A percentile compares a stretch with the other conserved stretches of the same genome.
These are phyloP conservation scores for Lithophane socia DNA, from an alignment of 2,888 invertebrate genomes.

Conservation along the genomic window DNA sequence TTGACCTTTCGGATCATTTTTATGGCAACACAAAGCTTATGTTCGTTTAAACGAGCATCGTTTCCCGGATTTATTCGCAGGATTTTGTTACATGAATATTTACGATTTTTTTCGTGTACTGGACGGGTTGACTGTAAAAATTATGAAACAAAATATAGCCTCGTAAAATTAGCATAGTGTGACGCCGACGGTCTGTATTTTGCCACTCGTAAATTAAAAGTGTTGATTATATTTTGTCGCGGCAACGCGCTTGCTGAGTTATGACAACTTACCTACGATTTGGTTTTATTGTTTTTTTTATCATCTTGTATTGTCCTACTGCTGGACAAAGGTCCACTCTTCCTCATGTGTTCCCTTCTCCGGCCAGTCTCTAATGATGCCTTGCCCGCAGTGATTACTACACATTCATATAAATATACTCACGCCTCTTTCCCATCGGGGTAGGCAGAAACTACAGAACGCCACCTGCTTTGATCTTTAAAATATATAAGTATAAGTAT, in stretches of 20 bases:
- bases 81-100: conserved; percentile 64
- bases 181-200: conserved; percentile 67
- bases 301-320: too few species aligned
- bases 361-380: too few species aligned
- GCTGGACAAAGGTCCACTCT: too few species aligned
- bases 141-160: conserved; percentile 72
- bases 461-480: not conserved
- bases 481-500: too few species aligned
- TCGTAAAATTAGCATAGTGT: conserved; percentile 76
- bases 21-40: conserved; percentile 33
- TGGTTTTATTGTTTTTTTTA: conserved; percentile 9
- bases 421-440: not conserved
- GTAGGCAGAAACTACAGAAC: not conserved
- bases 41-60: conserved; percentile 17
- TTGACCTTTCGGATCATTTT: conserved; percentile 37
- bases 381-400: too few species aligned
- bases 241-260: conserved; percentile 14
- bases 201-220: conserved; percentile 63
- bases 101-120: conserved; percentile 36
- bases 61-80: conserved; percentile 48
- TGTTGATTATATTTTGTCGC: conserved; percentile 37
- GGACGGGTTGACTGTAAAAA: conserved; percentile 71
- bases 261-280: conserved; percentile 6
- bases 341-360: too few species aligned
- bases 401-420: not conserved